Evolutionary conservation across 1,140 invertebrate genomes (phyloP), one percentile per base, ranked within the genome.

Genomic region (Choristoneura fumiferana): DNA sequence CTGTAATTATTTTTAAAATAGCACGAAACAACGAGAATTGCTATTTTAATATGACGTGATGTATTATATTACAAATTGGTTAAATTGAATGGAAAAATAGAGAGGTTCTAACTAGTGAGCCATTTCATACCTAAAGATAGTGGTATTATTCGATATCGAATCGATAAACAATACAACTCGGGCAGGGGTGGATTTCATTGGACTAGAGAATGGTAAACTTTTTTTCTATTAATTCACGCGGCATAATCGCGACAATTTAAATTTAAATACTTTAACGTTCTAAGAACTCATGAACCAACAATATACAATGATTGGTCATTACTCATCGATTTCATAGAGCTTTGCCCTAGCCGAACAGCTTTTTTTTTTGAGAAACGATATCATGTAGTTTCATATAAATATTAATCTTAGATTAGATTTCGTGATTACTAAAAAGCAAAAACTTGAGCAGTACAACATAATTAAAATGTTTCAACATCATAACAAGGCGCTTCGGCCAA

Each of bases 121-220:
- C 8, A 40, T 40, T 40, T 17, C 10, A n/a, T n/a, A 8, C 8
- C 40, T 1, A 18, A 18, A 43, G 18, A 4, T 37, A 37, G 35
- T 34, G 9, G 8, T 8, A 49, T 12, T 13, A 49, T 33, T 8
- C 18, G 14, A 29, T 6, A 3, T 29, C 22, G 22, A 29, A 49
- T 13, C 12, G n/a, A 29, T 49, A n/a, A 49, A 49, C 43, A 29
- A 49, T 8, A 6, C 15, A 22, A 13, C n/a, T 13, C 10, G 17
- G 18, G 12, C 43, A 2, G 5, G 12, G 17, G 8, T 18, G 40
- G 40, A 17, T 22, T 87, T 83, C 75, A 69, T 66, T 76, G 74
- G 84, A 87, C 84, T 87, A 87, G 81, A 87, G 71, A 77, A 70
- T 80, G 81, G 84, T 87, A 84, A 84, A 76, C 80, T 65, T 78